phyloP scores from a whole-genome alignment of 2,797 vertebrate species.

The Anguilla marmorata region DNA sequence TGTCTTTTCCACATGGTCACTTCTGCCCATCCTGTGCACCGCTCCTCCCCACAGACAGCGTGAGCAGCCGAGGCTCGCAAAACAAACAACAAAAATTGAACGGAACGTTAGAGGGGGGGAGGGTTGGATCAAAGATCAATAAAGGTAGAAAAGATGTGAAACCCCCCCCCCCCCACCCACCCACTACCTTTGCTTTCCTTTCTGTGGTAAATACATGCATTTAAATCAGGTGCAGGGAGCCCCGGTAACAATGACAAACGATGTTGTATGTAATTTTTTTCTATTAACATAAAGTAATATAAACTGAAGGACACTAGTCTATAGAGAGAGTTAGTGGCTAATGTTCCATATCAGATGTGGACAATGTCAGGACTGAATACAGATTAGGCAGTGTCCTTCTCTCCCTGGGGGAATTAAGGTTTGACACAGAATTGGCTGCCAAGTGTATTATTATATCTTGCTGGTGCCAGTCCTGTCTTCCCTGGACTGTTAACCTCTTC shows the following conservation, averaged over 20 bases:
- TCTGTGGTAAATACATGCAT: constrained; percentile 98
- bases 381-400: constrained; percentile 99
- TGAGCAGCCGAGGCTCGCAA: constrained; percentile 38
- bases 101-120: constrained; percentile 24
- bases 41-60: constrained; percentile 21
- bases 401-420: constrained; percentile 89
- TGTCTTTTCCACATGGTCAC: constrained; percentile 29
- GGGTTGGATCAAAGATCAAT: constrained; percentile 68
- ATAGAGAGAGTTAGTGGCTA: constrained; percentile 99
- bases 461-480: constrained; percentile 87
- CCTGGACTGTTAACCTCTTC: constrained; percentile 91
- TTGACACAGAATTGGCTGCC: constrained; percentile 90
- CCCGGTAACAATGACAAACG: constrained; percentile 99
- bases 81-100: constrained; percentile 44
- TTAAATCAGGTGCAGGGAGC: constrained; percentile 93
- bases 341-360: constrained; percentile 99
- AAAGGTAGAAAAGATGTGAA: constrained; percentile 65
- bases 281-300: constrained; percentile 99
- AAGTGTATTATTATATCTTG: constrained; percentile 87
- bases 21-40: constrained; percentile 15
- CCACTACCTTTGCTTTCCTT: constrained; percentile 78
- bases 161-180: constrained; percentile 39
- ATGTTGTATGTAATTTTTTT: constrained; percentile 99
- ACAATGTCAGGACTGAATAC: constrained; percentile 99
- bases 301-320: constrained; percentile 99